These are phyloP conservation scores for Adelges cooleyi DNA, from an alignment of 1,140 invertebrate species.

Conservation along the genomic window DNA sequence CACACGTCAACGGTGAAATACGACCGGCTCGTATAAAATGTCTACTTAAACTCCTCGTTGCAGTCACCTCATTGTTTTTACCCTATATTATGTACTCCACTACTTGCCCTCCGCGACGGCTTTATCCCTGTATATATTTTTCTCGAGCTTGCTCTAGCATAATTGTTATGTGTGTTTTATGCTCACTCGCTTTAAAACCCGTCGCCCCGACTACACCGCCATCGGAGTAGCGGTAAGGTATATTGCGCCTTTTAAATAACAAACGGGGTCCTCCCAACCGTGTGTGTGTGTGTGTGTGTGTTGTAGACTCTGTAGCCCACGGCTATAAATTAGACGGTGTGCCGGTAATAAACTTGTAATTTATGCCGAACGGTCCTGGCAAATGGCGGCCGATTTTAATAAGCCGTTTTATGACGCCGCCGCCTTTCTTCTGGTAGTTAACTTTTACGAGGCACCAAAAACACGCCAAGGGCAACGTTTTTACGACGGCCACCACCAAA, in stretches of 20 bases:
- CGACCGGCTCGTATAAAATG: too few species aligned
- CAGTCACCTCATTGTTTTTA: too few species aligned
- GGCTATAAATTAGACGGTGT: conserved; percentile 16
- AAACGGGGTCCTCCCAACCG: background rate
- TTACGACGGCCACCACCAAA: conserved; percentile 7
- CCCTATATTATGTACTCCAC: too few species aligned
- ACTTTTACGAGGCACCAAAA: conserved; percentile 23
- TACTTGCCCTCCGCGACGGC: too few species aligned
- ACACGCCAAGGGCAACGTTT: conserved; percentile 22
- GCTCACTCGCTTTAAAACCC: background rate
- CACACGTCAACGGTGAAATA: background rate
- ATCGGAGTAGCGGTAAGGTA: background rate
- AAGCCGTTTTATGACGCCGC: conserved; percentile 27
- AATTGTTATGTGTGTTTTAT: background rate
- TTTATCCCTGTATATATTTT: too few species aligned
- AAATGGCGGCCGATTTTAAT: conserved; percentile 29
- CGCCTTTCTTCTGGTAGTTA: conserved; percentile 15
- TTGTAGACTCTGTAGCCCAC: background rate
- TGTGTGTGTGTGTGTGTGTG: background rate
- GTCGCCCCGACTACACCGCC: too few species aligned
- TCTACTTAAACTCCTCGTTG: too few species aligned
- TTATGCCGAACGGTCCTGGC: conserved; percentile 4
- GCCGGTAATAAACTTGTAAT: conserved; percentile 26
- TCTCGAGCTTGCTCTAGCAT: too few species aligned
- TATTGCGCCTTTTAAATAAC: conserved; percentile 25